Evolutionary conservation across 2,113 vertebrate genomes (phyloP).

Genomic region (Pygoscelis antarcticus): DNA sequence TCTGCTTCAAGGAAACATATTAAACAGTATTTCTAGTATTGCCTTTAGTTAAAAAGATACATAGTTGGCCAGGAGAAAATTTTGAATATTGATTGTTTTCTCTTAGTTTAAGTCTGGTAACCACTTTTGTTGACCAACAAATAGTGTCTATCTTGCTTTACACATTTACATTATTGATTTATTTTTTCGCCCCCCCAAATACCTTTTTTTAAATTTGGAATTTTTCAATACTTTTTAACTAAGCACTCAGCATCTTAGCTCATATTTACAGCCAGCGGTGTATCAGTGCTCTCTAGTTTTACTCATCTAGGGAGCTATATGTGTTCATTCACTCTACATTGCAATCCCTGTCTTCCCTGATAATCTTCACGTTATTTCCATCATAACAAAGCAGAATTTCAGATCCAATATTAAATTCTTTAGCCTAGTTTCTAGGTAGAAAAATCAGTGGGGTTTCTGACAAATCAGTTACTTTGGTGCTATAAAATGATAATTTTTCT

Average conservation of each 20-base stretch:
- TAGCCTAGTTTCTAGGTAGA: not conserved
- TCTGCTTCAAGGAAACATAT: not conserved
- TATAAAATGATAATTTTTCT: not conserved
- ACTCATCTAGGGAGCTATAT: not conserved
- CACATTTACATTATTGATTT: not conserved
- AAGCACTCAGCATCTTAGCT: not conserved
- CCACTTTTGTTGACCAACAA: not conserved
- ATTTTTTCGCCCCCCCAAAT: not conserved
- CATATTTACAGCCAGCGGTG: not conserved
- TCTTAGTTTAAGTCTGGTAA: not conserved
- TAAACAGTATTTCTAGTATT: not conserved
- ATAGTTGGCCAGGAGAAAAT: rapidly evolving
- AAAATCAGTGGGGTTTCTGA: not conserved
- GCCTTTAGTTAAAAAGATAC: not conserved
- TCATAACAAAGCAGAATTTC: not conserved
- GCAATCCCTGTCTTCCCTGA: not conserved
- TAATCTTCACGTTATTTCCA: not conserved
- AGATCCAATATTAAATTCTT: not conserved
- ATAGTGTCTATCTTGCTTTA: not conserved
- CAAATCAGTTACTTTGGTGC: not conserved
- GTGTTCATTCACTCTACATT: not conserved
- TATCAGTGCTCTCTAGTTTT: not conserved
- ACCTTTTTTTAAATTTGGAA: rapidly evolving
- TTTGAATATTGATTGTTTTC: not conserved
- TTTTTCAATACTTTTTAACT: not conserved